Evolutionary conservation across 1,140 invertebrate genomes (phyloP).

Genomic region (Drosophila watanabei): DNA sequence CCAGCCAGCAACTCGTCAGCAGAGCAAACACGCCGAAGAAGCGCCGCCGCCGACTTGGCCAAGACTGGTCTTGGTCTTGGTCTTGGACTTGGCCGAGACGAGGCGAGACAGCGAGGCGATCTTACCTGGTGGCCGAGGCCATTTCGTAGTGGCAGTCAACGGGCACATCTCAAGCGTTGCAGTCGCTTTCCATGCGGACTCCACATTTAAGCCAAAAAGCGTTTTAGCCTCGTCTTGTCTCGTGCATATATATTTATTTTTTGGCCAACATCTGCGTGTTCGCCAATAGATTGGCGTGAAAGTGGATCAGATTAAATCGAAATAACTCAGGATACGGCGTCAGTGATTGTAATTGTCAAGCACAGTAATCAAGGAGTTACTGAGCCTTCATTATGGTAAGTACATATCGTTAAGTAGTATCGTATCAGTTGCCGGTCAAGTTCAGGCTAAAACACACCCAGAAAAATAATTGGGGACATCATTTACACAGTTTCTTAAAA

Average conservation of each 20-base stretch:
- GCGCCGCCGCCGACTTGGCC: conserved; percentile 35
- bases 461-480: background rate
- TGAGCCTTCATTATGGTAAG: conserved; percentile 31
- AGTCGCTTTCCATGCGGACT: conserved; percentile 59
- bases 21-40: conserved; percentile 69
- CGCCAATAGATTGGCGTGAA: conserved; percentile 62
- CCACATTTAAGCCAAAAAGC: conserved; percentile 25
- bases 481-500: no score
- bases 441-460: conserved; percentile 1
- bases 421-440: conserved; percentile 1
- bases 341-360: conserved; percentile 3
- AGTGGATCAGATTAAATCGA: conserved; percentile 63
- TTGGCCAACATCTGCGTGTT: conserved; percentile 68
- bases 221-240: conserved; percentile 17
- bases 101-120: conserved; percentile 47
- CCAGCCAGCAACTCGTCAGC: conserved; percentile 23
- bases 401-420: background rate
- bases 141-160: conserved; percentile 68
- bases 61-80: conserved; percentile 48
- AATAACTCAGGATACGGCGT: conserved; percentile 64
- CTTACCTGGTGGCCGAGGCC: conserved; percentile 69
- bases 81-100: conserved; percentile 39
- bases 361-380: conserved; percentile 20
- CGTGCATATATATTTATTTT: conserved; percentile 39
- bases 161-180: conserved; percentile 74